Evolutionary conservation across 2,888 invertebrate genomes (phyloP).

Genomic region (Nephrotoma appendiculata): DNA sequence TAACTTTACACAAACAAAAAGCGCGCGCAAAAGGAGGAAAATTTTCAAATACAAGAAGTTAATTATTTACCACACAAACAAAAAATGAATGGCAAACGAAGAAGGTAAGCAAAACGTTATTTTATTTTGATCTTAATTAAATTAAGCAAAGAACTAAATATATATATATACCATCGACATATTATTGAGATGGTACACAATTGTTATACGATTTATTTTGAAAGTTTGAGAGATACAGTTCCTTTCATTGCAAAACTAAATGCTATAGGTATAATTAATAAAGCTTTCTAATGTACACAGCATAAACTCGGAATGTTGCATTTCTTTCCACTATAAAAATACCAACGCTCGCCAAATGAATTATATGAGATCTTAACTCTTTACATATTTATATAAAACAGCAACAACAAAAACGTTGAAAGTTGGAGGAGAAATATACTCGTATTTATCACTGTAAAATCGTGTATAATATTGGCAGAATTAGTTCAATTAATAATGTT

Average conservation of each 20-base stretch:
- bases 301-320: neutral
- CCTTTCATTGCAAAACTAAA: neutral
- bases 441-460: neutral
- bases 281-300: neutral
- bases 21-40: neutral
- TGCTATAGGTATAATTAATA: neutral
- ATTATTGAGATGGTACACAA: neutral
- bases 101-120: neutral
- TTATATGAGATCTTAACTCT: neutral
- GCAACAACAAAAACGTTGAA: neutral
- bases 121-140: neutral
- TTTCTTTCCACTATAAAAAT: neutral
- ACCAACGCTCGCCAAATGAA: neutral
- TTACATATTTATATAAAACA: neutral
- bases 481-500: neutral
- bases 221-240: neutral
- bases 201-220: neutral
- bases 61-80: neutral
- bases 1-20: neutral
- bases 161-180: neutral
- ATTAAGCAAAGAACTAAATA: neutral
- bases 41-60: neutral
- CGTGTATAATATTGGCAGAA: neutral
- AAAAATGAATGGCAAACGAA: neutral
- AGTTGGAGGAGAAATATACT: neutral